phyloP scores from a whole-genome alignment of 1,140 invertebrate species.

The Amyelois transitella region DNA sequence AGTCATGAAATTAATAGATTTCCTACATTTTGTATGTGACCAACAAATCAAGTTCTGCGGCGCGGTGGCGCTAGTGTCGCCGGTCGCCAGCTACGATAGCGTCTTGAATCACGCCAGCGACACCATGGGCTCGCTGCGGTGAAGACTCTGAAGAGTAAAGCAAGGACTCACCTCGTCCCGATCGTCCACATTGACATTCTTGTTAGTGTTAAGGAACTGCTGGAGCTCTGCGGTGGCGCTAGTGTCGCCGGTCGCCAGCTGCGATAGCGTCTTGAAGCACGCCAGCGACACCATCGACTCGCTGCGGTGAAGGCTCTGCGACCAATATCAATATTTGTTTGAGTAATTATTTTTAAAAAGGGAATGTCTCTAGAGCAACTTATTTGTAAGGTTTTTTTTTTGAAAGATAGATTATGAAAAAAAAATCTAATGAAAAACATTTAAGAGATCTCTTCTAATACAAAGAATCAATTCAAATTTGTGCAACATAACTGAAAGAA shows the following conservation, averaged over 20 bases:
- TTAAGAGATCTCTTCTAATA: no score
- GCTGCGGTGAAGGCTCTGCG: slow-evolving; percentile 73
- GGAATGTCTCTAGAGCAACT: no score
- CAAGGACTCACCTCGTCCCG: slow-evolving; percentile 84
- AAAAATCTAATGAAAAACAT: no score
- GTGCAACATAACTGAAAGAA: no score
- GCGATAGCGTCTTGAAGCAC: slow-evolving; percentile 85
- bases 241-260: slow-evolving; percentile 88
- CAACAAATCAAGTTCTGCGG: slow-evolving; percentile 88
- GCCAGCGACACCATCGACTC: slow-evolving; percentile 92
- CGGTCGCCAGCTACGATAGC: slow-evolving; percentile 85
- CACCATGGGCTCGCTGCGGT: slow-evolving; percentile 88
- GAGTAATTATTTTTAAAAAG: no score
- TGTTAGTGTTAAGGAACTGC: slow-evolving; percentile 86
- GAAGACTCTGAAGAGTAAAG: slow-evolving; percentile 54
- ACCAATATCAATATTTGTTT: not conserved
- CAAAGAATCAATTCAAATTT: no score
- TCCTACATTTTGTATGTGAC: no score
- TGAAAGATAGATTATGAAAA: no score
- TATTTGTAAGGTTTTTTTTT: no score
- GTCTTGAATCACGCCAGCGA: slow-evolving; percentile 86
- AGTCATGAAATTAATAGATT: no score
- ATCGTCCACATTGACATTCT: slow-evolving; percentile 89
- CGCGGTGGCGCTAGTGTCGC: slow-evolving; percentile 85
- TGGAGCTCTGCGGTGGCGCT: slow-evolving; percentile 82